Base-by-base conservation (phyloP, 2,888 invertebrate species). In the Ophioninae sp. region DNA sequence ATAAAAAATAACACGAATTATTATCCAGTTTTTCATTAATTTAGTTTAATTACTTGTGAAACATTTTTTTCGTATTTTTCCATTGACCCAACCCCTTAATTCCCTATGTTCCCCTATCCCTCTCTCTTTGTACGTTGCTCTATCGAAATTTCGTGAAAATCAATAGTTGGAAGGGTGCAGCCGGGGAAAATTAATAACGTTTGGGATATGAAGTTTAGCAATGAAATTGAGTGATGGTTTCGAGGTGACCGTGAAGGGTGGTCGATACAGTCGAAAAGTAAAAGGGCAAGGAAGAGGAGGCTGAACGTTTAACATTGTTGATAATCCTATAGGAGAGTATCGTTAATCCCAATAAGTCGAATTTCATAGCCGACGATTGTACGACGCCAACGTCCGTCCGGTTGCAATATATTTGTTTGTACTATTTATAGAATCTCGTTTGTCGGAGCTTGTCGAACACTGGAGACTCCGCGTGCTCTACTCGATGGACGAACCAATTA, bases 401-500 rank as follows among this genome's bases (percentile, higher is more conserved):
- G 67, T 74, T 62, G 57, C 30, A 65, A 56, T 81, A 56, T 81
- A 72, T 81, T 75, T 69, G 62, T 65, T 76, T 70, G 70, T 39
- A 70, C 78, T 78, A 77, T 77, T 72, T 68, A 78, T 72, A 79
- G 72, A 79, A 65, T 56, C 64, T 78, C 70, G 75, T 78, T 82
- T 80, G 75, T 77, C 67, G 44, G 69, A 73, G 59, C 70, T 69
- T 41, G 59, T 41, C 67, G 81, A 81, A 73, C 76, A 68, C 78
- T 84, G 79, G 59, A 39, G 59, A 56, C 59, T 23, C 68, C 20
- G 7, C 41, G 62, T 79, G 37, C 39, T 50, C 75, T 79, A 20
- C 72, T 77, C 69, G 77, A 74, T 79, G 73, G 65, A 64, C 65
- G 72, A 67, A 83, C 69, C 81, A 83, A 86, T 86, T 85, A 86